Evolutionary conservation across 2,888 invertebrate genomes (phyloP), one percentile per base, ranked within the genome.

Genomic region (Stenurella melanura): DNA sequence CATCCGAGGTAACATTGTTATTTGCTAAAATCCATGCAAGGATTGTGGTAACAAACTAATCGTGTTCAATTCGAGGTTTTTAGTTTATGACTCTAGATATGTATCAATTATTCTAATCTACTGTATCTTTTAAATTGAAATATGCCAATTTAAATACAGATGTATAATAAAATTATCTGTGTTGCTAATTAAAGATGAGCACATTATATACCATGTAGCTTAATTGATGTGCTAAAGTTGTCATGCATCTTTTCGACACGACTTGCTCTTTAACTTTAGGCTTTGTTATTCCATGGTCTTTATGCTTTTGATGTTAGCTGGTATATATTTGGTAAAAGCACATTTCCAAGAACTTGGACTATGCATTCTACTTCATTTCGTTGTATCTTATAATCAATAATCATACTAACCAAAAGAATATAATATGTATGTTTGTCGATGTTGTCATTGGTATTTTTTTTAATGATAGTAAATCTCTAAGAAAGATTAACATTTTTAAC

Each of bases 341-440:
- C 80, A 80, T 80, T 80, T 78, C 80, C 80, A 80, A 80, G 74
- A 67, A 77, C 54, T 56, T 68, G 68, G 54, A 63, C 38, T 54
- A 61, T 61, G 61, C 30, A 63, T 71, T 54, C 66, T 26, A 61
- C 26, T 56, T 73, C 73, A 63, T 61, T 60, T 70, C 6, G 54
- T 56, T 50, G 26, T 71, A 30, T 64, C 73, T 6, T 57, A 54
- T 66, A 26, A 42, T 34, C 60, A 67, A 67, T 74, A 74, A 74
- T 69, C 50, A 60, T 74, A 61, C 69, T 74, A 74, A 74, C 54
- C 34, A 34, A 50, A 50, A 42, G 18, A 26, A 11, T 18, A 19
- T 64, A 64, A 64, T 60, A 17, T 60, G 68, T 67, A 74, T 74
- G 74, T 74, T 60, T 74, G 74, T 74, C 19, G 38, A 26, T 74